Percentiles rank a stretch among this genome's conserved stretches.
phyloP scores from a whole-genome alignment of 2,888 invertebrate species.

The Luperina testacea region DNA sequence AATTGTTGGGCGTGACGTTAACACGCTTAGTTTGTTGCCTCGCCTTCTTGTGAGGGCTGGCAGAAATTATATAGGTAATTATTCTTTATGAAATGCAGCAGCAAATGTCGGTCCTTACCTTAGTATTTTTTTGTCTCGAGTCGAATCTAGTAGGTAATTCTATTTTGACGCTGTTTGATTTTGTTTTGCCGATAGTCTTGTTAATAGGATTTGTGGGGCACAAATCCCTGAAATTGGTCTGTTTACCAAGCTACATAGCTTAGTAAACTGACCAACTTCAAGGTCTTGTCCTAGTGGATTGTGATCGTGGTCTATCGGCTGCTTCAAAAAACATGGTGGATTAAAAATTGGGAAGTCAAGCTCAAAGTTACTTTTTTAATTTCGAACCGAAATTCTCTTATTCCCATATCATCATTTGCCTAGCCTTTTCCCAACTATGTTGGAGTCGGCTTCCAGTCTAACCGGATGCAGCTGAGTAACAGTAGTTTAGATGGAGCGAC shows the following conservation, averaged over 20 bases:
- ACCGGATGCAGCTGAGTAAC: too few species aligned
- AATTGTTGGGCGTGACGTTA: conserved; percentile 52
- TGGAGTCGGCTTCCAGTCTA: too few species aligned
- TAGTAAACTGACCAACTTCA: too few species aligned
- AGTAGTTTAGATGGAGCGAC: too few species aligned
- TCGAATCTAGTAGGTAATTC: neutral
- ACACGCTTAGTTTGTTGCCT: conserved; percentile 43
- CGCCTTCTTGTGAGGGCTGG: conserved; percentile 40
- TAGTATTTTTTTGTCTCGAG: neutral
- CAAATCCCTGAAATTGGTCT: too few species aligned
- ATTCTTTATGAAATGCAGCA: neutral
- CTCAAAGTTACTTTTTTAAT: neutral
- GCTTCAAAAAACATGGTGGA: neutral
- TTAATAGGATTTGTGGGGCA: neutral
- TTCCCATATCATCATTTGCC: too few species aligned
- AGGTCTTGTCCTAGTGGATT: neutral
- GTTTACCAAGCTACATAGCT: too few species aligned
- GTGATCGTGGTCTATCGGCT: neutral
- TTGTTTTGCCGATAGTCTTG: neutral
- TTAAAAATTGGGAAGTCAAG: neutral
- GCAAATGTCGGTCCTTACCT: neutral
- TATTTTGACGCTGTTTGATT: neutral
- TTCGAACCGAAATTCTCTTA: neutral
- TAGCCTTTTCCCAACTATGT: too few species aligned
- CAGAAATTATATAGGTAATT: conserved; percentile 21